Base-by-base conservation (phyloP, 92 coral and sea anemone genomes). In the Diadumene lineata region DNA sequence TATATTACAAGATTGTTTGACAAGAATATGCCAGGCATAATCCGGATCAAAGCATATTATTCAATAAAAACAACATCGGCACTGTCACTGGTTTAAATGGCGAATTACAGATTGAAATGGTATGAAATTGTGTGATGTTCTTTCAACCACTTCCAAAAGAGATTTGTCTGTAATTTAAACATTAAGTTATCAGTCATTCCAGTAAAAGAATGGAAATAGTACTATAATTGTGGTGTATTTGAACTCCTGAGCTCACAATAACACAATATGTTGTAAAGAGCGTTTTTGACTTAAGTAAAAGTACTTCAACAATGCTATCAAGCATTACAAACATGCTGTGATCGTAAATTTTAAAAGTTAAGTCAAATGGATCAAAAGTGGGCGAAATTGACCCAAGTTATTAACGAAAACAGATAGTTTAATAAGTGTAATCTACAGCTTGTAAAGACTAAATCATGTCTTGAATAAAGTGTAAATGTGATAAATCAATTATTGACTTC, bases 371-470 rank as follows among this genome's bases (percentile, higher is more conserved):
- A 23, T 7, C 64, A 18, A 58, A 62, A 62, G 68, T 28, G 68
- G 68, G 51, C 65, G 30, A 72, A 43, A 68, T 38, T 38, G 48
- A 33, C 77, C 66, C 66, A n/a, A 56, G 55, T 72, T n/a, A n/a
- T n/a, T 4, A 38, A 38, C 48, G 6, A 57, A 72, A 43, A 22
- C 48, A 64, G 29, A 22, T 50, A 72, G 66, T 72, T 38, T 33
- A n/a, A n/a, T n/a, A n/a, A 51, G 43, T 62, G 68, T 62, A 62
- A 30, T 62, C 68, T 19, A 56, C 4, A 32, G 53, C 50, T 70
- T 72, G 77, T 72, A 72, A 72, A 56, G 77, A 72, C 55, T 30
- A 23, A 72, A 56, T 62, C 10, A 72, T 56, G 77, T 72, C 77
- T 56, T 65, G 56, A 72, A 56, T 72, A 72, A 72, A 72, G 10